Evolutionary conservation across 2,797 vertebrate species (phyloP).

Genomic region (Rhinoraja longicauda): DNA sequence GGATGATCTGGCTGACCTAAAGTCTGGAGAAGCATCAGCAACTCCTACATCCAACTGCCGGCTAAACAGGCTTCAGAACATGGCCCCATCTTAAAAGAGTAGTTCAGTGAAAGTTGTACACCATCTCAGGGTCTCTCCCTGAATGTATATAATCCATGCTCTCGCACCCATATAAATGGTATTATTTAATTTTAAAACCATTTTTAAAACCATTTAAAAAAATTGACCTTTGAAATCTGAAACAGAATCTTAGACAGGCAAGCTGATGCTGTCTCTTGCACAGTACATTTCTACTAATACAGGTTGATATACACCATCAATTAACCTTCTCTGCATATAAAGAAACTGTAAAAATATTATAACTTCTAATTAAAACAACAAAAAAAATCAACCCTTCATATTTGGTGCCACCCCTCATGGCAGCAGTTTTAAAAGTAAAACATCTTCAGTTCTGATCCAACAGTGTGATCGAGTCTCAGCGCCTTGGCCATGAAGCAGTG

Average conservation of each 20-base stretch:
- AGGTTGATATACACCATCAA: slow-evolving; percentile 38
- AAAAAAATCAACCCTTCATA: slow-evolving; percentile 35
- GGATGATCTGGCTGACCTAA: background rate
- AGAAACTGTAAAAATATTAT: slow-evolving; percentile 39
- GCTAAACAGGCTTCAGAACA: background rate
- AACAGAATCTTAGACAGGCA: slow-evolving; percentile 20
- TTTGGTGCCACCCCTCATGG: slow-evolving; percentile 37
- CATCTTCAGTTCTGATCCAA: slow-evolving; percentile 33
- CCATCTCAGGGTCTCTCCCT: background rate
- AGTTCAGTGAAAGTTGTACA: background rate
- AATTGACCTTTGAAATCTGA: slow-evolving; percentile 26
- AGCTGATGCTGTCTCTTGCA: slow-evolving; percentile 31
- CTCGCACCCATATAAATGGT: slow-evolving; percentile 1
- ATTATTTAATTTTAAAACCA: slow-evolving; percentile 10
- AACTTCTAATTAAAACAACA: slow-evolving; percentile 38
- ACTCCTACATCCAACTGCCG: slow-evolving; percentile 1
- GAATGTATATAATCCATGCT: background rate
- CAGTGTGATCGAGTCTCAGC: slow-evolving; percentile 13
- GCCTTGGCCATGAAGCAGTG: slow-evolving; percentile 26
- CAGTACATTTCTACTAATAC: slow-evolving; percentile 34
- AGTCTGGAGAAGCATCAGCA: background rate
- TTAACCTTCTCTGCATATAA: slow-evolving; percentile 35
- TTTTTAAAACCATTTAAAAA: slow-evolving; percentile 23
- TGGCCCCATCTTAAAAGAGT: background rate
- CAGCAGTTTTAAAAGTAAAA: slow-evolving; percentile 29